Percentiles rank a stretch among this genome's conserved stretches.
phyloP scores from a whole-genome alignment of 2,888 invertebrate species.

The Tinea trinotella region DNA sequence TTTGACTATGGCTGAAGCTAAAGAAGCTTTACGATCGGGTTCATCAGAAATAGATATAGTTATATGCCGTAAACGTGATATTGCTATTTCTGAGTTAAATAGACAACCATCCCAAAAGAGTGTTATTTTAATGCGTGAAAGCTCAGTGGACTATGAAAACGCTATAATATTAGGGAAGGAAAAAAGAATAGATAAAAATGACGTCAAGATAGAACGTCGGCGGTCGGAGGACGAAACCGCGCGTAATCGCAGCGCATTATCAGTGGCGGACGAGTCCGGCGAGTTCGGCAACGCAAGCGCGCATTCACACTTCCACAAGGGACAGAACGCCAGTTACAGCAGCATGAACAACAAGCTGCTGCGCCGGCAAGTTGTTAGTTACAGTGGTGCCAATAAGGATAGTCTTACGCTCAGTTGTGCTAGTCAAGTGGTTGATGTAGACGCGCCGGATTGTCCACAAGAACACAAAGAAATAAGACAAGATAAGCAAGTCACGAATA shows the following conservation, averaged over 20 bases:
- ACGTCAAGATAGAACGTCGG: conserved; percentile 81
- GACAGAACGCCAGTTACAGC: conserved; percentile 72
- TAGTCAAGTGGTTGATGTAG: conserved; percentile 51
- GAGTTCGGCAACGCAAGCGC: conserved; percentile 47
- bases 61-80: conserved; percentile 68
- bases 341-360: conserved; percentile 75
- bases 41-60: conserved; percentile 77
- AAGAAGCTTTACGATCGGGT: conserved; percentile 75
- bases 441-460: conserved; percentile 45
- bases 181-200: conserved; percentile 54
- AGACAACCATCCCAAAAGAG: conserved; percentile 38
- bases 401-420: conserved; percentile 56
- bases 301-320: conserved; percentile 75
- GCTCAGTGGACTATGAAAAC: conserved; percentile 80
- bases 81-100: conserved; percentile 23
- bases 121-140: conserved; percentile 70
- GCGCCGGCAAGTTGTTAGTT: conserved; percentile 70
- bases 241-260: conserved; percentile 64
- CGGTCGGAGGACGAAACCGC: conserved; percentile 66
- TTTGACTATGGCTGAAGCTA: conserved; percentile 76
- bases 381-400: conserved; percentile 63
- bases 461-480: conserved; percentile 46
- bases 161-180: conserved; percentile 68
- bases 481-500: conserved; percentile 52
- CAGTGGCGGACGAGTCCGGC: conserved; percentile 54